phyloP scores from a whole-genome alignment of 2,797 vertebrate species.

The Phalloptychus januarius region DNA sequence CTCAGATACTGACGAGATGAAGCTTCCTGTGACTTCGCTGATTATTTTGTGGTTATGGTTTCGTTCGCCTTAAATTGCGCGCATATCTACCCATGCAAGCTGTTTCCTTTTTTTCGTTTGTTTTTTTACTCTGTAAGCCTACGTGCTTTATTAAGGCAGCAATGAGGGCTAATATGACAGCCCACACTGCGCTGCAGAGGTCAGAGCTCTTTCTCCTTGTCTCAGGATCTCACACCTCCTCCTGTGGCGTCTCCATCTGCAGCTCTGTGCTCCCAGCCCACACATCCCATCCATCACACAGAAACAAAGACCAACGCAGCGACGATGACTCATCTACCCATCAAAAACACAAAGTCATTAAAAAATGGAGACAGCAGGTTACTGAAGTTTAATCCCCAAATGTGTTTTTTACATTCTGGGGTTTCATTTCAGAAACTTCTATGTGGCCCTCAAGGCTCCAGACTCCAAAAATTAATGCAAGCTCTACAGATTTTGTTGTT shows the following conservation, averaged over 20 bases:
- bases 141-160: constrained; percentile 21
- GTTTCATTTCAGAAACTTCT: background rate
- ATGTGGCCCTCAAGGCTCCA: no score
- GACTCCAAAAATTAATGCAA: no score
- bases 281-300: constrained; percentile 35
- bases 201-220: constrained; percentile 33
- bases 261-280: constrained; percentile 31
- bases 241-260: constrained; percentile 65
- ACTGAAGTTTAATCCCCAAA: background rate
- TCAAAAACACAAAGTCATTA: background rate
- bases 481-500: no score
- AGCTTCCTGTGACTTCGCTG: constrained; percentile 26
- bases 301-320: constrained; percentile 9
- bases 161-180: constrained; percentile 46
- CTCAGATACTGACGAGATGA: background rate
- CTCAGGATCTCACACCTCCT: constrained; percentile 44
- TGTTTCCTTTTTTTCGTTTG: constrained; percentile 6
- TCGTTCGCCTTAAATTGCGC: background rate
- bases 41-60: constrained; percentile 1
- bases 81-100: background rate
- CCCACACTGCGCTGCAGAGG: constrained; percentile 57
- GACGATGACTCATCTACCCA: constrained; percentile 23
- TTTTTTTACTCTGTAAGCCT: background rate
- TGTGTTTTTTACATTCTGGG: background rate
- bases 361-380: background rate